Percentiles rank a stretch among this genome's conserved stretches.
These are phyloP conservation scores for Cerceris ruficornis DNA, from an alignment of 2,888 invertebrate genomes.

Conservation along the genomic window DNA sequence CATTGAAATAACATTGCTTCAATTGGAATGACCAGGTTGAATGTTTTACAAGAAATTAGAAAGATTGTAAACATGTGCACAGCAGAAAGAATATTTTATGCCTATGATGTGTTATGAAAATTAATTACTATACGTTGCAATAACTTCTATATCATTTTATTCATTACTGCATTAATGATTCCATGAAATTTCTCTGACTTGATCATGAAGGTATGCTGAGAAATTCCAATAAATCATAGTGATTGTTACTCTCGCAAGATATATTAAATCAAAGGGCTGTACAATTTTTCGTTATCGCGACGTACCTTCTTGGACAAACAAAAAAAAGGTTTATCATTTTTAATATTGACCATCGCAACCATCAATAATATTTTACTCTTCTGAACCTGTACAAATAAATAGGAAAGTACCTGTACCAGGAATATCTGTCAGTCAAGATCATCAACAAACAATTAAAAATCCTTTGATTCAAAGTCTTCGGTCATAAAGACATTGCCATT, in stretches of 20 bases:
- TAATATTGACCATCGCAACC: too few species aligned
- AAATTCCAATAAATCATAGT: too few species aligned
- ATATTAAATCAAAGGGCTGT: constrained; percentile 6
- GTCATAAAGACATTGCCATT: constrained; percentile 39
- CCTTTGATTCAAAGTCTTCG: constrained; percentile 5
- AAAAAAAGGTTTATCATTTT: too few species aligned
- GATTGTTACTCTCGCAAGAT: constrained; percentile 4
- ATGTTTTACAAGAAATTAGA: background rate
- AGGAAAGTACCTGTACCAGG: constrained; percentile 1
- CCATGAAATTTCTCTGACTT: background rate
- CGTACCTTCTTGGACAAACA: too few species aligned
- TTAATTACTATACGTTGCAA: constrained; percentile 6
- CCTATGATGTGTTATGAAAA: constrained; percentile 10
- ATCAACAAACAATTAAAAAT: background rate
- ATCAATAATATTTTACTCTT: background rate
- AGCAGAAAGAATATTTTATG: background rate
- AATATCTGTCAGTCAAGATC: background rate
- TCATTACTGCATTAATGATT: background rate
- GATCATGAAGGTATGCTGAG: too few species aligned
- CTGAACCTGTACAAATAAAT: background rate
- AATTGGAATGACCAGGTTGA: constrained; percentile 41
- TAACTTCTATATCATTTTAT: too few species aligned
- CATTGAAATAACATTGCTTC: constrained; percentile 30
- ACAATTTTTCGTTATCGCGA: background rate
- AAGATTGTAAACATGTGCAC: background rate